A percentile compares a stretch with the other conserved stretches of the same genome.
Evolutionary conservation across 2,888 invertebrate genomes (phyloP).

Genomic region (Abscondita cerata): DNA sequence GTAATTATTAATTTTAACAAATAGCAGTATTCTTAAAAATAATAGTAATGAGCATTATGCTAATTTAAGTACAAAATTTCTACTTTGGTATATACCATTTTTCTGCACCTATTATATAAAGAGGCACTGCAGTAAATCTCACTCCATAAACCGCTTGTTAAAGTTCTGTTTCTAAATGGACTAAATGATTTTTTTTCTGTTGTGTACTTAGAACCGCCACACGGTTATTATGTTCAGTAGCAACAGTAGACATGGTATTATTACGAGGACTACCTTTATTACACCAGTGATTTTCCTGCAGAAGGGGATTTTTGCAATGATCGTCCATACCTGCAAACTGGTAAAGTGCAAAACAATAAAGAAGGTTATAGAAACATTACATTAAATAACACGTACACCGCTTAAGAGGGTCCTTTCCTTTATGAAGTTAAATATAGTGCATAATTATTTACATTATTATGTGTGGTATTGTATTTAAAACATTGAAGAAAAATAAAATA

Average conservation of each 20-base stretch:
- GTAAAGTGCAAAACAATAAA: conserved; percentile 1
- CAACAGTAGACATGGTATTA: conserved; percentile 8
- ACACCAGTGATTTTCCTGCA: conserved; percentile 12
- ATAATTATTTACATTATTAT: not conserved
- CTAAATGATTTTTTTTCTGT: not conserved
- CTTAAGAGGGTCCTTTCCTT: too few species aligned
- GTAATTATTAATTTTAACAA: too few species aligned
- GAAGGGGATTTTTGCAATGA: conserved; percentile 14
- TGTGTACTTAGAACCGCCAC: not conserved
- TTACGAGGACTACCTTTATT: not conserved
- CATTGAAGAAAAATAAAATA: too few species aligned
- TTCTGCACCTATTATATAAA: too few species aligned
- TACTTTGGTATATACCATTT: too few species aligned
- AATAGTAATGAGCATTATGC: too few species aligned
- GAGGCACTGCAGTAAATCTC: too few species aligned
- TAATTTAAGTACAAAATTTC: too few species aligned
- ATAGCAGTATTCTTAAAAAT: too few species aligned
- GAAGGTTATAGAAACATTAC: not conserved
- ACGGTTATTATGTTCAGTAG: conserved; percentile 9
- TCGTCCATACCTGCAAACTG: conserved; percentile 24
- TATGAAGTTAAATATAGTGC: not conserved
- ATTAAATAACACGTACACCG: not conserved
- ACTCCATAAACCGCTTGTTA: not conserved
- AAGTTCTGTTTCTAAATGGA: not conserved
- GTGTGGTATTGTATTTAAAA: not conserved